Conservation (phyloP, 2,113 vertebrate genomes). For the Lamprologus lemairii region DNA sequence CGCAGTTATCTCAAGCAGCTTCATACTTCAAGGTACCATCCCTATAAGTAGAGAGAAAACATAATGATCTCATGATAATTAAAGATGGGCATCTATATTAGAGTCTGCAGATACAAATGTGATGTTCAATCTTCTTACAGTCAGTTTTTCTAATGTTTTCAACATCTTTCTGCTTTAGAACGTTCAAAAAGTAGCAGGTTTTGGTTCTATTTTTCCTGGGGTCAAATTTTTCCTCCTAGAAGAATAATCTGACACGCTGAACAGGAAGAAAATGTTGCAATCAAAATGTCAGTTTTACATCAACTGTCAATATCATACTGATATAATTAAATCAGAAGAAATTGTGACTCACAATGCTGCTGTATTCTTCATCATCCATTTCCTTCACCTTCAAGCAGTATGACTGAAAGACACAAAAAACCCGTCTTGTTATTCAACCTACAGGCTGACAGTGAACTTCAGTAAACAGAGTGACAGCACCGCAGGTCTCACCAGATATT, state of each 20-base stretch:
- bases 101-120: not conserved
- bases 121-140: not conserved
- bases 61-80: not conserved
- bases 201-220: fast-evolving
- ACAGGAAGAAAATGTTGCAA: not conserved
- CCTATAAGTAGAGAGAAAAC: fast-evolving
- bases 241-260: not conserved
- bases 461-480: not conserved
- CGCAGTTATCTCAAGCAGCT: not conserved
- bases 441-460: not conserved
- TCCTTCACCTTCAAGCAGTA: conserved; percentile 99
- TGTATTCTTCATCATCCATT: conserved; percentile 99
- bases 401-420: conserved; percentile 71
- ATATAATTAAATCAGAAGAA: not conserved
- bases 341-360: conserved; percentile 86
- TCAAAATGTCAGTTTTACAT: not conserved
- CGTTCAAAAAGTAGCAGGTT: not conserved
- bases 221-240: not conserved
- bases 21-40: not conserved
- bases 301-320: not conserved
- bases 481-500: conserved; percentile 82
- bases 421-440: not conserved
- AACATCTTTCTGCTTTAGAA: not conserved
- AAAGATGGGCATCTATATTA: not conserved
- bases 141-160: not conserved